A percentile compares a stretch with the other conserved stretches of the same genome.
phyloP scores from a whole-genome alignment of 2,888 invertebrate genomes.

The Athalia cordata region DNA sequence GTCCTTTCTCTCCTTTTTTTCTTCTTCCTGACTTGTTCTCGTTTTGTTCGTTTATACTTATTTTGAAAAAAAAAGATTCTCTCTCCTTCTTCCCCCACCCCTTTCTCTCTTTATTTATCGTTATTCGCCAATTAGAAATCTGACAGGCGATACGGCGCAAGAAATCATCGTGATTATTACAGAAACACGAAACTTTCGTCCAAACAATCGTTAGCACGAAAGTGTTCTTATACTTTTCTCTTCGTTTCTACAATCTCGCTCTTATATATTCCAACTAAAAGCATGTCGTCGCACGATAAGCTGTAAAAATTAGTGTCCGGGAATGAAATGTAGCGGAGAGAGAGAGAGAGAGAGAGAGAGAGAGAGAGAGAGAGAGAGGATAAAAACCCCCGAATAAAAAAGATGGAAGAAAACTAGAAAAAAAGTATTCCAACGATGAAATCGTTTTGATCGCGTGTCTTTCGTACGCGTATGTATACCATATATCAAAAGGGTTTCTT shows the following conservation, averaged over 20 bases:
- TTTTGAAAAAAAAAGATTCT: too few species aligned
- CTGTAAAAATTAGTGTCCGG: too few species aligned
- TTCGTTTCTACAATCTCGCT: not conserved
- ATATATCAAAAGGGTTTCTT: too few species aligned
- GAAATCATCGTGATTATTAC: conserved; percentile 24
- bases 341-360: too few species aligned
- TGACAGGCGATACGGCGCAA: conserved; percentile 4
- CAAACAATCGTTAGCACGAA: conserved; percentile 38
- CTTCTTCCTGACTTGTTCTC: not conserved
- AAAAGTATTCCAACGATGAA: too few species aligned
- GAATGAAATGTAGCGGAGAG: too few species aligned
- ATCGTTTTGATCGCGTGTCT: not conserved
- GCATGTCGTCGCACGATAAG: not conserved
- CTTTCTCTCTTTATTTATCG: too few species aligned
- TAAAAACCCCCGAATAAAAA: too few species aligned
- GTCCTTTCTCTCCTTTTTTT: not conserved
- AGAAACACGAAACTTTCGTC: conserved; percentile 27
- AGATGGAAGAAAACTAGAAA: too few species aligned
- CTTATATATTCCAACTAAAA: not conserved
- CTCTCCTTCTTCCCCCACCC: too few species aligned
- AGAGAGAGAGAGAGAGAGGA: too few species aligned
- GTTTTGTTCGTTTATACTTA: not conserved
- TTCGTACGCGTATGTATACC: not conserved
- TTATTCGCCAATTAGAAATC: conserved; percentile 27
- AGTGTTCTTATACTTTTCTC: not conserved